phyloP scores from a whole-genome alignment of 2,888 invertebrate species.

The Criorhina ranunculi region DNA sequence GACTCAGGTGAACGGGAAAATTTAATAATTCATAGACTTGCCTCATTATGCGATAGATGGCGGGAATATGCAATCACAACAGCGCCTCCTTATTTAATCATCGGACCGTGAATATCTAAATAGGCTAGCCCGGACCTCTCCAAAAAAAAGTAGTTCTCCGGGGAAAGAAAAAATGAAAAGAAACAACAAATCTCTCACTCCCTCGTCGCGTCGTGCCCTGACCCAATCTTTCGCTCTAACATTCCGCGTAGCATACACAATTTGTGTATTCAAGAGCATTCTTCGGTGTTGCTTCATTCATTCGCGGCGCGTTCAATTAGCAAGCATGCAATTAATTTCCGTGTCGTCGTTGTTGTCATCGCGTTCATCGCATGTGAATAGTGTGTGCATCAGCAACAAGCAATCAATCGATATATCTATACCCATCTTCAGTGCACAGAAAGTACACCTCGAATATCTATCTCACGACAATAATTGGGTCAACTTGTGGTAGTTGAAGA shows the following conservation, averaged over 20 bases:
- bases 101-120: constrained; percentile 58
- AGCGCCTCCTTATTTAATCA: constrained; percentile 45
- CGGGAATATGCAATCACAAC: constrained; percentile 60
- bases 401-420: constrained; percentile 18
- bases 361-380: constrained; percentile 32
- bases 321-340: constrained; percentile 69
- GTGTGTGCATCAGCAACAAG: constrained; percentile 61
- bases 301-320: constrained; percentile 67
- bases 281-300: constrained; percentile 38
- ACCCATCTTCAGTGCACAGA: background rate
- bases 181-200: constrained; percentile 4
- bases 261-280: constrained; percentile 61
- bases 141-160: constrained; percentile 1
- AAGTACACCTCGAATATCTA: constrained; percentile 38
- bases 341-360: constrained; percentile 25
- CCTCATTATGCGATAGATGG: constrained; percentile 62
- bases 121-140: constrained; percentile 3
- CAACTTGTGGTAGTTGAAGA: constrained; percentile 69
- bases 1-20: constrained; percentile 1
- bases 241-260: background rate
- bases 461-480: constrained; percentile 68
- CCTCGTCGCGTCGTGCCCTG: constrained; percentile 7
- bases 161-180: background rate
- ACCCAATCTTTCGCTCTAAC: constrained; percentile 28
- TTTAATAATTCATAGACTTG: constrained; percentile 8